phyloP scores from a whole-genome alignment of 2,888 invertebrate species.

The Drosophila maculinotata region DNA sequence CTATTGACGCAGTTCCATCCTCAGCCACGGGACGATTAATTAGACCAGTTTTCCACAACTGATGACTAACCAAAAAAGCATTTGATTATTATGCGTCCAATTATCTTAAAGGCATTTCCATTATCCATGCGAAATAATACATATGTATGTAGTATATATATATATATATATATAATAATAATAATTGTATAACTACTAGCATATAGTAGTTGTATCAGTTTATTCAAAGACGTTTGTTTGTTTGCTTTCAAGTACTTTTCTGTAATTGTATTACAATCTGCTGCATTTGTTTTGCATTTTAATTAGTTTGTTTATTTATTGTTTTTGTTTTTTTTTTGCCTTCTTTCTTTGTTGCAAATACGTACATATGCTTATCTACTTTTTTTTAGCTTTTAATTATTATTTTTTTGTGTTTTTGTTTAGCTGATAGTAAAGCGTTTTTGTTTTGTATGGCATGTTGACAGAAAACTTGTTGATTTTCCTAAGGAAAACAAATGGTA shows the following conservation, averaged over 20 bases:
- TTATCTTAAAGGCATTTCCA: conserved; percentile 39
- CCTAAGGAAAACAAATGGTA: conserved; percentile 11
- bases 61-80: conserved; percentile 35
- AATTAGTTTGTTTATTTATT: conserved; percentile 36
- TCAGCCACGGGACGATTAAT: conserved; percentile 87
- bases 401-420: conserved; percentile 26
- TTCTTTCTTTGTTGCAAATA: conserved; percentile 29
- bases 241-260: conserved; percentile 61
- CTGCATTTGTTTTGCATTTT: conserved; percentile 51
- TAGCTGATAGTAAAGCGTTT: conserved; percentile 36
- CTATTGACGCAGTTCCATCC: conserved; percentile 91
- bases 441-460: conserved; percentile 40
- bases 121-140: conserved; percentile 51
- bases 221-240: conserved; percentile 70
- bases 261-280: conserved; percentile 71
- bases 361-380: conserved; percentile 42
- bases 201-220: conserved; percentile 43
- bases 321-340: conserved; percentile 26
- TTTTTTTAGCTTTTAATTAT: conserved; percentile 45
- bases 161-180: conserved; percentile 17
- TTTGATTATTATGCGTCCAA: conserved; percentile 36
- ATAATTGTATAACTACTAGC: conserved; percentile 23
- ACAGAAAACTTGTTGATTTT: conserved; percentile 31
- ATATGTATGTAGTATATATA: conserved; percentile 13
- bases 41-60: neutral